Percentiles rank a stretch among this genome's conserved stretches.
Conservation (phyloP, 2,113 vertebrate genomes). For the Pyrgilauda ruficollis region DNA sequence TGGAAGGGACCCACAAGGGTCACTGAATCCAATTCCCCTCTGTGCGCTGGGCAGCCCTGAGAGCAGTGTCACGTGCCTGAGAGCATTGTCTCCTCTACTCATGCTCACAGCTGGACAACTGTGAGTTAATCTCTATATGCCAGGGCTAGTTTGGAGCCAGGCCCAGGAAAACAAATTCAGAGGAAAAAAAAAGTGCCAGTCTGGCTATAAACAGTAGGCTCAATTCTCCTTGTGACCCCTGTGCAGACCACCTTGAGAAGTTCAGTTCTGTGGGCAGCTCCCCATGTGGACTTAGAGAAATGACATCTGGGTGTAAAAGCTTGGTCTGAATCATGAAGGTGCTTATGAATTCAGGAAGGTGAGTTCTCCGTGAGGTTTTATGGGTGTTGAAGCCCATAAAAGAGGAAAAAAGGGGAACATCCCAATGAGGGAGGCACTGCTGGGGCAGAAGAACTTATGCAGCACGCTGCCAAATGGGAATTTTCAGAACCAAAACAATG, state of each 20-base stretch:
- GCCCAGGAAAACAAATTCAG: neutral
- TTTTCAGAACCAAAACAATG: neutral
- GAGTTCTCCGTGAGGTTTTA: neutral
- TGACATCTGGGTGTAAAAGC: neutral
- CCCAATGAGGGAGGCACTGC: neutral
- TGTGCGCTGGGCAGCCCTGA: neutral
- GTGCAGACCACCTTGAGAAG: neutral
- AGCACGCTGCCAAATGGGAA: neutral
- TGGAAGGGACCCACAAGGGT: neutral
- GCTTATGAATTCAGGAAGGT: neutral
- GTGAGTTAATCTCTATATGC: neutral
- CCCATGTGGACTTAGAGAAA: neutral
- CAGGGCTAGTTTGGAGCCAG: neutral
- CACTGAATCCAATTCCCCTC: neutral
- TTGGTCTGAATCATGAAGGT: neutral
- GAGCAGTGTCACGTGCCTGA: too few species aligned
- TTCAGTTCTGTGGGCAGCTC: neutral
- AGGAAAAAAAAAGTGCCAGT: neutral
- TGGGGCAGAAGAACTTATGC: neutral
- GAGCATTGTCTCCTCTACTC: neutral
- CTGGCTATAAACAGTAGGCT: neutral
- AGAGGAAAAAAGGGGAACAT: neutral
- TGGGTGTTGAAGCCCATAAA: neutral
- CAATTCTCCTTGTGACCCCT: neutral
- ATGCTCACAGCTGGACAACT: neutral